Base-by-base conservation (phyloP, 1,140 invertebrate species). In the Diorhabda elongata region DNA sequence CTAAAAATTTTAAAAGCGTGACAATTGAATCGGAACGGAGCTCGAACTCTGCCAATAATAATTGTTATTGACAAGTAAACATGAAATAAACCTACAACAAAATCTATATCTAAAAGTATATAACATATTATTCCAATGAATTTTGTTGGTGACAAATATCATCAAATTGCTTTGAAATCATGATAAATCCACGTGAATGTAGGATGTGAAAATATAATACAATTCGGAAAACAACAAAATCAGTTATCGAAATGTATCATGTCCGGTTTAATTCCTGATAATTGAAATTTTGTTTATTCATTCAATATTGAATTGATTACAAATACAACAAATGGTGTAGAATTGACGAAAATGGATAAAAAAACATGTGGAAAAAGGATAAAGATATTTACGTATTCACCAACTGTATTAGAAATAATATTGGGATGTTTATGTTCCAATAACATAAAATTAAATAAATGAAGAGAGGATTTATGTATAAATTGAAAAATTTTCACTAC, bases 241-340 rank as follows among this genome's bases (percentile, higher is more conserved):
- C n/a, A 52, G 47, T 52, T 52, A 52, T 52, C 47, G n/a, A 52
- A 8, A 52, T 52, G 47, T 52, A 4, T 52, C 2, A 3, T 52
- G 47, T 52, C 47, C n/a, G n/a, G 47, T n/a, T 52, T n/a, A n/a
- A n/a, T 52, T n/a, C 58, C 59, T 44, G 63, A 67, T 66, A 71
- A 71, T 71, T 71, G 66, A 71, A 71, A 63, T 71, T 71, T 69
- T 61, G 64, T 71, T 69, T 71, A 69, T 71, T 71, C 67, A 64
- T 71, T 71, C 68, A 71, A 71, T 69, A 66, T 66, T 44, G 44
- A 63, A 64, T 44, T 41, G 59, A 65, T 64, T 63, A 67, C 43
- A 56, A 42, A 68, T 52, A 52, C 47, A 52, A 52, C 47, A 61
- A 61, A 61, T 41, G 59, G 59, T 61, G 59, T 61, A 11, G 11